Conservation (phyloP, 1,140 invertebrate species). For the Ruditapes philippinarum region DNA sequence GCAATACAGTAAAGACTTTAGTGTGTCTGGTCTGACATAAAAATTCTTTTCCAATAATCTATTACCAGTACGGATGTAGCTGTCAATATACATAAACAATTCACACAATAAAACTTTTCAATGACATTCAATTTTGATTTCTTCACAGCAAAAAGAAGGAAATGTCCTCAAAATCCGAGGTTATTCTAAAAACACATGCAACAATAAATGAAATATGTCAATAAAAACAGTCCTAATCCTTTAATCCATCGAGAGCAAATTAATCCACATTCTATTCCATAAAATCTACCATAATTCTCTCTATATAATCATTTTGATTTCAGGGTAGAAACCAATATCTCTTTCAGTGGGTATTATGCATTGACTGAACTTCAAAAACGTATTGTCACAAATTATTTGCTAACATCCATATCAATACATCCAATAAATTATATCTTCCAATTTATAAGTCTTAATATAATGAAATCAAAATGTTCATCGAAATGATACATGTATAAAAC, state of each 20-base stretch:
- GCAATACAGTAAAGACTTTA: background rate
- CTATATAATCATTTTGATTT: background rate
- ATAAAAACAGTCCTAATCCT: background rate
- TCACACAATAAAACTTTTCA: background rate
- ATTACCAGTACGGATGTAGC: background rate
- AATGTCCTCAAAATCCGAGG: background rate
- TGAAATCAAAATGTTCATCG: background rate
- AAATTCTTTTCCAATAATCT: slow-evolving; percentile 4
- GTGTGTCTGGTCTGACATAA: background rate
- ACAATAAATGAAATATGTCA: background rate
- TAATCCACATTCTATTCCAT: background rate
- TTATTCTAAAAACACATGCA: background rate
- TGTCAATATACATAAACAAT: slow-evolving; percentile 5
- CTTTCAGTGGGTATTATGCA: background rate
- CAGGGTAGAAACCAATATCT: background rate
- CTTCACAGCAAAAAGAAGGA: background rate
- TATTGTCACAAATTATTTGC: background rate
- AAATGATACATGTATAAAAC: too few species aligned
- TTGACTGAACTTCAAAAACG: background rate
- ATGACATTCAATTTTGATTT: background rate
- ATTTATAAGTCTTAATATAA: background rate
- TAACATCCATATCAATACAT: background rate
- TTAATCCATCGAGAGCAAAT: background rate
- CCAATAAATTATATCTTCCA: background rate
- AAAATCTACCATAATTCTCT: background rate